Conservation (phyloP, 2,888 invertebrate genomes). For the Drymonia ruficornis region DNA sequence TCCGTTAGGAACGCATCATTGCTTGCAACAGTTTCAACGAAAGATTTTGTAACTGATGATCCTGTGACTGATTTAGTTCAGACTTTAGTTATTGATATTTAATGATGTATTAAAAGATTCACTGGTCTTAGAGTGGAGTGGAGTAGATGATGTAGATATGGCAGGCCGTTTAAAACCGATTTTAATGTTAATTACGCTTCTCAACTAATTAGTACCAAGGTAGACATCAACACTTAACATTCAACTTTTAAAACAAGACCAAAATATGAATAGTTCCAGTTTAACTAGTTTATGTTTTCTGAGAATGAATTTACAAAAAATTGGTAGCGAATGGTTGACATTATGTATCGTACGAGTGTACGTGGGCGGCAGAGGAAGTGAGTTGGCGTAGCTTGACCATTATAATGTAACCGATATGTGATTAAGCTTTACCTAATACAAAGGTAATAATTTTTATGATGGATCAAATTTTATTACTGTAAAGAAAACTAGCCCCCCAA, state of each 20-base stretch:
- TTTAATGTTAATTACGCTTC: neutral
- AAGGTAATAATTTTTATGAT: neutral
- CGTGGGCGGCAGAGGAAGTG: constrained; percentile 54
- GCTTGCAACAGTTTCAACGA: too few relatives aligned
- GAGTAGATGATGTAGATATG: too few relatives aligned
- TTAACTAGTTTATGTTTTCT: constrained; percentile 23
- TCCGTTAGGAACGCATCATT: too few relatives aligned
- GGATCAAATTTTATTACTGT: neutral
- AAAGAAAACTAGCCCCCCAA: too few relatives aligned
- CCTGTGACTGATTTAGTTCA: too few relatives aligned
- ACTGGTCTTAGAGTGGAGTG: too few relatives aligned
- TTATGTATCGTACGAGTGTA: constrained; percentile 24
- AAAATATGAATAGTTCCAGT: constrained; percentile 20
- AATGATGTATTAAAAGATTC: too few relatives aligned
- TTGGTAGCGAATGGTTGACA: constrained; percentile 30
- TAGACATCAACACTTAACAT: constrained; percentile 13
- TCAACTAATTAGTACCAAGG: neutral
- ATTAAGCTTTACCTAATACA: constrained; percentile 9
- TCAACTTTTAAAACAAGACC: constrained; percentile 17
- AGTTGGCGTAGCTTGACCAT: constrained; percentile 44
- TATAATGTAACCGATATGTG: constrained; percentile 21
- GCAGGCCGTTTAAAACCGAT: too few relatives aligned
- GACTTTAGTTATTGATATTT: too few relatives aligned
- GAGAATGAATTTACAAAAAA: constrained; percentile 15
- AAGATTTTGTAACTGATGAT: too few relatives aligned